Conservation (phyloP, 1,140 invertebrate genomes). For the Meloidogyne exigua region DNA sequence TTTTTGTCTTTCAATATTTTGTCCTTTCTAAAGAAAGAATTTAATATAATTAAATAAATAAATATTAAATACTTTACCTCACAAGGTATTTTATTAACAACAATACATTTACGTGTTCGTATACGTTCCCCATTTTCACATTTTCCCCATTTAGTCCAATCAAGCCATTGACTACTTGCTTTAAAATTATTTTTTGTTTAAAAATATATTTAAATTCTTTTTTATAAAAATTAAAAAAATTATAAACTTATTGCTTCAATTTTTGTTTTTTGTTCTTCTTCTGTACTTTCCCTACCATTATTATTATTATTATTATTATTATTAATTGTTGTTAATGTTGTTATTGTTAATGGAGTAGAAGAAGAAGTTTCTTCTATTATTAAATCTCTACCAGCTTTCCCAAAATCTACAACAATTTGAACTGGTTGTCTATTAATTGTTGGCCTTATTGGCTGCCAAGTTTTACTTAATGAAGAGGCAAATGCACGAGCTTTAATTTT, state of each 20-base stretch:
- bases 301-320: no score
- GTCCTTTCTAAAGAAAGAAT: conserved; percentile 33
- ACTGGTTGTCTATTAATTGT: conserved; percentile 18
- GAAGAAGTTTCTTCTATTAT: background rate
- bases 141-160: conserved; percentile 41
- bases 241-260: background rate
- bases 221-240: no score
- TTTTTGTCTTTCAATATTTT: conserved; percentile 37
- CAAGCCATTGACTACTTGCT: conserved; percentile 43
- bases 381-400: background rate
- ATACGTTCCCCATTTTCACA: conserved; percentile 44
- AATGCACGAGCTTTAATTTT: conserved; percentile 32
- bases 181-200: conserved; percentile 18
- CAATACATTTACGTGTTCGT: conserved; percentile 41
- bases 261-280: background rate
- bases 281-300: background rate
- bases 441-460: conserved; percentile 9
- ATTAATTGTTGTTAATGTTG: no score
- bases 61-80: conserved; percentile 30
- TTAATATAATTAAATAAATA: background rate
- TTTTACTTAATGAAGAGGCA: conserved; percentile 36
- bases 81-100: conserved; percentile 41
- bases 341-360: conserved; percentile 8
- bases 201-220: no score
- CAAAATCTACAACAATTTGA: conserved; percentile 40